phyloP scores from a whole-genome alignment of 2,113 vertebrate species.

The Halcyon senegalensis region DNA sequence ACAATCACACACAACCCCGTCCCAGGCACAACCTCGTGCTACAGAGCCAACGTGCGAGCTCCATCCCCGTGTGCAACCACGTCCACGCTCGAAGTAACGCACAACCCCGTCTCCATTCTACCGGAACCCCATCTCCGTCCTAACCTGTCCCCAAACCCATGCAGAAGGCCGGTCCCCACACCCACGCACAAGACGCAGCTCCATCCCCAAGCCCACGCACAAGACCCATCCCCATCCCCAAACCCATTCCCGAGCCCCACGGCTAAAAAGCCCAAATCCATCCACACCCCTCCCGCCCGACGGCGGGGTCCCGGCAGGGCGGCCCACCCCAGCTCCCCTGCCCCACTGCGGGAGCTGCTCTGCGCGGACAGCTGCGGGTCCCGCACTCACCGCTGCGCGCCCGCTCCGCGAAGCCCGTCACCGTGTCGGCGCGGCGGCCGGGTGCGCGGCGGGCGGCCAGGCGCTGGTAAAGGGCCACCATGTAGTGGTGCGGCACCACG shows the following conservation, averaged over 20 bases:
- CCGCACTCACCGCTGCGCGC: constrained; percentile 60
- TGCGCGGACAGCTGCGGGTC: neutral
- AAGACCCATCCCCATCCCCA: neutral
- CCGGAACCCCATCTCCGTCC: neutral
- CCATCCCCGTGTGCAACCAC: neutral
- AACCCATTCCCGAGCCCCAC: too few relatives aligned
- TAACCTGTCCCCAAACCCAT: neutral
- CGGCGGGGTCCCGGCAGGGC: neutral
- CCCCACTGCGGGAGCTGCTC: neutral
- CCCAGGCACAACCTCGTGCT: neutral
- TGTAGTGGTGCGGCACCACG: constrained; percentile 83
- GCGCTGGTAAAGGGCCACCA: constrained; percentile 84
- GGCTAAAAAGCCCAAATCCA: neutral
- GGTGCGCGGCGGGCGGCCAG: constrained; percentile 58
- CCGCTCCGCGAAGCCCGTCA: constrained; percentile 85
- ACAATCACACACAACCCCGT: neutral
- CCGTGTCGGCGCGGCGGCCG: constrained; percentile 76
- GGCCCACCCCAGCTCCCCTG: neutral
- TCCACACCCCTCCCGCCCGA: neutral
- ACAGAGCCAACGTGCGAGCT: neutral
- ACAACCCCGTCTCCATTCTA: neutral
- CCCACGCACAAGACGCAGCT: neutral
- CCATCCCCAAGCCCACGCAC: neutral
- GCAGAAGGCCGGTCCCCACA: neutral
- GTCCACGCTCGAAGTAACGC: neutral